Conservation (phyloP, 2,888 invertebrate species). For the Drosophila quinaria region DNA sequence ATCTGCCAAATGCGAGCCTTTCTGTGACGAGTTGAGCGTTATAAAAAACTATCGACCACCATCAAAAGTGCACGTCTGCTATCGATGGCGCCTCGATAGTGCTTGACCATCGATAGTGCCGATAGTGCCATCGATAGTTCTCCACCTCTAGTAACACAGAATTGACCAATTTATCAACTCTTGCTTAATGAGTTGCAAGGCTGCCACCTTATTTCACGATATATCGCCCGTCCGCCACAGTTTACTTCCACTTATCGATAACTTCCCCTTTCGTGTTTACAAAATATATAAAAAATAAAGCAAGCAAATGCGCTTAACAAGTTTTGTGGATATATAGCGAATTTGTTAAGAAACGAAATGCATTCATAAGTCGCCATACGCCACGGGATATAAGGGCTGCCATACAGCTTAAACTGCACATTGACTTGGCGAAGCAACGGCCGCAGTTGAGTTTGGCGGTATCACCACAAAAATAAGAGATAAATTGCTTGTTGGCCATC, state of each 20-base stretch:
- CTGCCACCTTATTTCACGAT: slow-evolving; percentile 23
- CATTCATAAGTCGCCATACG: slow-evolving; percentile 57
- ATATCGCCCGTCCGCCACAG: slow-evolving; percentile 39
- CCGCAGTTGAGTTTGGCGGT: slow-evolving; percentile 12
- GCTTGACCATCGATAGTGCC: too few species aligned
- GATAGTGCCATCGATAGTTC: too few species aligned
- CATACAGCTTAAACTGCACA: slow-evolving; percentile 16
- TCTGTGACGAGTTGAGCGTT: too few species aligned
- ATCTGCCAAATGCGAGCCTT: too few species aligned
- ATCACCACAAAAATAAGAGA: slow-evolving; percentile 43
- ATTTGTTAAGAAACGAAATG: slow-evolving; percentile 40
- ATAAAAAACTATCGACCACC: too few species aligned
- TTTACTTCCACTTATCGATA: slow-evolving; percentile 8
- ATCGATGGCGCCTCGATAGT: too few species aligned
- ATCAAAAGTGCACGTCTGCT: too few species aligned
- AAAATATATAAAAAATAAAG: slow-evolving; percentile 19
- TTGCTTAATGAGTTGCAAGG: background rate
- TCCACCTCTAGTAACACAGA: too few species aligned
- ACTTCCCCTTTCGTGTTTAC: slow-evolving; percentile 35
- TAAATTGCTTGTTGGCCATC: slow-evolving; percentile 19
- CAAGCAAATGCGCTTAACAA: slow-evolving; percentile 19
- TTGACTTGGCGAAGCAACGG: slow-evolving; percentile 20
- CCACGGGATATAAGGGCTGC: slow-evolving; percentile 38
- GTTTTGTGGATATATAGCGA: slow-evolving; percentile 32
- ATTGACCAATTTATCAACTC: background rate